Evolutionary conservation across 2,888 invertebrate genomes (phyloP), one percentile per base, ranked within the genome.

Genomic region (Crematogaster levior): DNA sequence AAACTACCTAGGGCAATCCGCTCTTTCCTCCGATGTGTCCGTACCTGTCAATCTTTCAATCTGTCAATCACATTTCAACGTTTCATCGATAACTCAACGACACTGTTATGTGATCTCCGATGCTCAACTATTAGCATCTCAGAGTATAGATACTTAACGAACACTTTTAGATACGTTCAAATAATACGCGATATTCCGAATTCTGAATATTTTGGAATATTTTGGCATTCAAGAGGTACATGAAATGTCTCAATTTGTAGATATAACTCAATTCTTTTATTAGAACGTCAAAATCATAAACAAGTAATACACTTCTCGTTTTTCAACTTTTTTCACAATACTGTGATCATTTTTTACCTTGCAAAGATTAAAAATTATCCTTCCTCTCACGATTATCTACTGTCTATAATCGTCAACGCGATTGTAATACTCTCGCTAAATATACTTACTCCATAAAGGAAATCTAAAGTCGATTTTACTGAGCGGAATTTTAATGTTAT

Each of bases 1-100:
- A 68, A 43, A 24, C 27, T 56, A 6, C 12, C 24, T 43, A 56
- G 43, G n/a, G 27, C 43, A 27, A 77, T 48, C 15, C 34, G 58
- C 21, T 82, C 60, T 65, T 63, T 51, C 34, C 56, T 56, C 66
- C 43, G 24, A 68, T 18, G 43, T 66, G 66, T 77, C 30, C 66
- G 66, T 77, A 77, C 56, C 77, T 56, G 66, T 66, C 34, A 60
- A 46, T 53, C 18, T 61, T 24, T n/a, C n/a, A n/a, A n/a, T n/a
- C n/a, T n/a, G n/a, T n/a, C n/a, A 34, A 6, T n/a, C 21, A 18
- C 53, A 56, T 24, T 68, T 68, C 43, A 48, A 56, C 30, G 66
- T 66, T 56, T 66, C 43, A n/a, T 34, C 10, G 30, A 18, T 30
- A 53, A 53, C 34, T 56, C 43, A 30, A 68, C 30, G 21, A 43